These are phyloP conservation scores for Rhabdornis inornatus DNA, from an alignment of 2,113 vertebrate species.

Conservation along the genomic window DNA sequence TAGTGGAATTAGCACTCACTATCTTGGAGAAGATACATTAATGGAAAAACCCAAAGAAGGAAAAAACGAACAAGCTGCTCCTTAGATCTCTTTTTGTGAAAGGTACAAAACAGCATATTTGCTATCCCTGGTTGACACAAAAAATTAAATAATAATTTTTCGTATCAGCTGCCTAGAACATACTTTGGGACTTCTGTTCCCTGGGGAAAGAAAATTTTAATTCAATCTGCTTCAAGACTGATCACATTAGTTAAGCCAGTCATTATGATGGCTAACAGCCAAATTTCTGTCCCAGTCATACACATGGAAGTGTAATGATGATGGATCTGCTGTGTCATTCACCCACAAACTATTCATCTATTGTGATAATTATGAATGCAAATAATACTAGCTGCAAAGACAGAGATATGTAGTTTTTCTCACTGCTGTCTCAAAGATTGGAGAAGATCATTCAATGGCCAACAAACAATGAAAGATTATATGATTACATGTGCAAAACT, in stretches of 20 bases:
- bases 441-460: not conserved
- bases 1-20: not conserved
- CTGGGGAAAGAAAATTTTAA: not conserved
- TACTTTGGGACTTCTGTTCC: not conserved
- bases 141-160: not conserved
- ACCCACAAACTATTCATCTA: not conserved
- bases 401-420: not conserved
- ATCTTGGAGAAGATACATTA: not conserved
- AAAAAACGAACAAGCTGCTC: not conserved
- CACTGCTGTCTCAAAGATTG: not conserved
- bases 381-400: not conserved
- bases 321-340: not conserved
- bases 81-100: not conserved
- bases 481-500: not conserved
- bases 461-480: not conserved
- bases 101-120: not conserved
- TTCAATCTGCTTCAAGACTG: not conserved
- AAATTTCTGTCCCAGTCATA: not conserved
- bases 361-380: not conserved
- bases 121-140: not conserved
- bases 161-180: not conserved
- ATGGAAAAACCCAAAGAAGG: not conserved
- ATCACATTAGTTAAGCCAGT: not conserved
- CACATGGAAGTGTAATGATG: not conserved
- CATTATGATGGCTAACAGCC: not conserved